Evolutionary conservation across 2,113 vertebrate species (phyloP), one percentile per base, ranked within the genome.

Genomic region (Oreochromis aureus): DNA sequence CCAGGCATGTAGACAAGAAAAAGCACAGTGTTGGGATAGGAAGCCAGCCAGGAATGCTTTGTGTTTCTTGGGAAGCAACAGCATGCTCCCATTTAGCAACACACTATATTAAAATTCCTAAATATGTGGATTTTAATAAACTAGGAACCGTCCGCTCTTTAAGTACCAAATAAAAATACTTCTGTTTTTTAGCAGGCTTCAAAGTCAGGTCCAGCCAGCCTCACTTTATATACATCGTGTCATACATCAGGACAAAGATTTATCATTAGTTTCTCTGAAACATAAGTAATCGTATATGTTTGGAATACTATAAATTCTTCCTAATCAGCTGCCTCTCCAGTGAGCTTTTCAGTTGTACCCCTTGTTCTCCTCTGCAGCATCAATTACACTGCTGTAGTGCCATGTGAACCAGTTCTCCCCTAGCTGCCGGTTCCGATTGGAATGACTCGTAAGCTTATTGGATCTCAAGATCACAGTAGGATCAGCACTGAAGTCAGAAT

Each of bases 11-110:
- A 66, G 80, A 82, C 41, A 48, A 56, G 56, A 86, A 83, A 89
- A 13, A 48, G 84, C 83, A 34, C 83, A 87, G 54, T 22, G 87
- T 87, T 89, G 85, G 80, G 89, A 76, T 41, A 87, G 83, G 84
- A 30, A 84, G 58, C 12, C 13, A 15, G 80, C 81, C 71, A 91
- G 83, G 89, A 94, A 93, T 88, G 83, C 78, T 87, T 90, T 88
- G 80, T 86, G 82, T 83, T 85, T 80, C 84, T 79, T 80, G 4
- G 59, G 12, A 39, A 84, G 81, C 24, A 71, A 85, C 76, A 89
- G n/a, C 11, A 82, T 61, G 56, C 80, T 76, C 81, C 63, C 84
- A 44, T 84, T 81, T 44, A 63, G 69, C 32, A 11, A n/a, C 82
- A 63, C 56, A 19, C 16, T 44, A 32, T 5, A 32, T 51, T 13